Base-by-base conservation (phyloP, 2,113 vertebrate genomes). In the Rallus limicola region DNA sequence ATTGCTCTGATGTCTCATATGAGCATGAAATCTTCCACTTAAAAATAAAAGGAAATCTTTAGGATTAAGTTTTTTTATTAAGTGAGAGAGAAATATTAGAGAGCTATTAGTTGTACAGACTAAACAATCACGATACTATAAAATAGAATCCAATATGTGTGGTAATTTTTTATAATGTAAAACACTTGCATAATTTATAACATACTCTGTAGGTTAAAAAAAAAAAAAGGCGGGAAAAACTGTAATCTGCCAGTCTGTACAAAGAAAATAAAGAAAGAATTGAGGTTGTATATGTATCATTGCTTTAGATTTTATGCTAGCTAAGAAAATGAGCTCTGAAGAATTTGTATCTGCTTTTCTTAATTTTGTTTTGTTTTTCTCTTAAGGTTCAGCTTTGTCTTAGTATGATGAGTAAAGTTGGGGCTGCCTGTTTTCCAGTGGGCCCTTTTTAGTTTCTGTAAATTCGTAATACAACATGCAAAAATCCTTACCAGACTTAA, bases 361-460 rank as follows among this genome's bases (percentile, higher is more conserved):
- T 91, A 77, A 79, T 95, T 94, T 95, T 91, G 25, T 94, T 96
- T 77, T 89, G 85, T 74, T 87, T 88, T 63, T 91, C 62, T 88
- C 80, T 62, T 42, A 88, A 78, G 84, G 91, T 97, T 97, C 71
- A 68, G n/a, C 89, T 96, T 29, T 90, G 52, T 97, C 86, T 80
- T 88, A 59, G 4, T 67, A 28, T 76, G 65, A 88, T 88, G 56
- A 82, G 53, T 94, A 83, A 96, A 96, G 92, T 1, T 82, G 71
- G 59, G 74, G 44, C 78, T 96, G 97, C 96, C 94, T 98, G 96
- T 97, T 97, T 97, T 97, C 95, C 94, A 84, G 18, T 93, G 91
- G 44, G 85, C 75, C 63, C 38, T 58, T 87, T 94, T 93, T 44
- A 71, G 36, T 94, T 95, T 84, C 56, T 72, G 33, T 93, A 82